Base-by-base conservation (phyloP, 2,888 invertebrate species). In the Hirudinaria manillensis region DNA sequence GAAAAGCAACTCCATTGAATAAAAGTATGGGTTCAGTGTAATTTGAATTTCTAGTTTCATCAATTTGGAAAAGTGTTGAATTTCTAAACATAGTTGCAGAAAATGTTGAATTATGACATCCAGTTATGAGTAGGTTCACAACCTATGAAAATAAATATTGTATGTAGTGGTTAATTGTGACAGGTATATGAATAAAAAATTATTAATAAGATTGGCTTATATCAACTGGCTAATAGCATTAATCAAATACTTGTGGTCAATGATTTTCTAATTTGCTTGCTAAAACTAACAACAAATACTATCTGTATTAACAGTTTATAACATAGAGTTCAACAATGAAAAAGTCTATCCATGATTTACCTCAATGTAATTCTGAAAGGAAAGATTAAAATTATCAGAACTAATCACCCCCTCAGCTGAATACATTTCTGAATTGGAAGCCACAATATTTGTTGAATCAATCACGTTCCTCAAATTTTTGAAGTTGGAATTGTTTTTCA, bases 401-500 rank as follows among this genome's bases (percentile, higher is more conserved):
- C 1, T 61, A n/a, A n/a, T 19, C 13, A 7, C n/a, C 13, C 24
- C 29, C 1, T 24, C 29, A 16, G 61, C 29, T 61, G 24, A 29
- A 61, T 61, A 61, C 7, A 27, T 29, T 7, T 29, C 61, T 27
- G 61, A 7, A n/a, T 61, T 29, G 61, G 61, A 29, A 21, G n/a
- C 61, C 6, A 61, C 61, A 61, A 61, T 24, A 61, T 24, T 27
- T 1, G 61, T 16, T 16, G 45, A 45, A 3, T 45, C 45, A 45
- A 45, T 45, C 45, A 45, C 16, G 45, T 45, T 45, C 13, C 1
- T 45, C 45, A 16, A 45, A 6, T 10, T 16, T 7, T 27, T 61
- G 61, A 61, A 61, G 61, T 27, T 27, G n/a, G 3, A 61, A 61
- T n/a, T 29, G 61, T n/a, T 61, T 61, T 61, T 61, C 29, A 61